Base-by-base conservation (phyloP, 2,113 vertebrate species). In the Felis chaus region DNA sequence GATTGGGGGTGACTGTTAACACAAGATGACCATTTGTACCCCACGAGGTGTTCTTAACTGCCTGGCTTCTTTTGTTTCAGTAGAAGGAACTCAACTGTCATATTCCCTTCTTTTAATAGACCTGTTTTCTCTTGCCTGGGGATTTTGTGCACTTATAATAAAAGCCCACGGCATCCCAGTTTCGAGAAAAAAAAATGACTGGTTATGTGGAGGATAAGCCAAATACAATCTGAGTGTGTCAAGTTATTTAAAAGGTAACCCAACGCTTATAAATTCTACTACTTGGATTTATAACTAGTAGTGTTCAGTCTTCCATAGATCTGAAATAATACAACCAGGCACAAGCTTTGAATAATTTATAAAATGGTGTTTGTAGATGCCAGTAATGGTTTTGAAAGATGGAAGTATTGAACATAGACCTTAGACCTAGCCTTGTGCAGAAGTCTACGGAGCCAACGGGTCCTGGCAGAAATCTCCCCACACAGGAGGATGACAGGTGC, bases 161-260 rank as follows among this genome's bases (percentile, higher is more conserved):
- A 92, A 78, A 87, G 53, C 57, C 12, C 33, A 36, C 0, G 19
- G 31, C 33, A 78, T 78, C 11, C 7, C 45, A 79, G 39, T 65
- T 82, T 92, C 36, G 68, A 94, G 81, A 79, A 57, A 41, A 68
- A 93, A 48, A 48, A 65, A 41, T 5, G 45, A 31, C 48, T 48
- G 53, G 4, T 61, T 48, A 50, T 48, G 25, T 21, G 53, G 71
- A 95, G 39, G 45, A 18, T 57, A 85, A 87, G 27, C 55, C 18
- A 85, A 61, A 85, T 80, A 53, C n/a, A 68, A 18, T 76, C 73
- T 55, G 83, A 84, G 57, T 78, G n/a, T n/a, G 19, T 31, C 80
- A 89, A 61, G 50, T 50, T 84, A 25, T 88, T 96, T 90, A 82
- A 93, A 79, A 97, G 87, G 36, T 65, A 92, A 66, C 50, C 19